Evolutionary conservation across 2,113 vertebrate genomes (phyloP).

Genomic region (Neogale vison): DNA sequence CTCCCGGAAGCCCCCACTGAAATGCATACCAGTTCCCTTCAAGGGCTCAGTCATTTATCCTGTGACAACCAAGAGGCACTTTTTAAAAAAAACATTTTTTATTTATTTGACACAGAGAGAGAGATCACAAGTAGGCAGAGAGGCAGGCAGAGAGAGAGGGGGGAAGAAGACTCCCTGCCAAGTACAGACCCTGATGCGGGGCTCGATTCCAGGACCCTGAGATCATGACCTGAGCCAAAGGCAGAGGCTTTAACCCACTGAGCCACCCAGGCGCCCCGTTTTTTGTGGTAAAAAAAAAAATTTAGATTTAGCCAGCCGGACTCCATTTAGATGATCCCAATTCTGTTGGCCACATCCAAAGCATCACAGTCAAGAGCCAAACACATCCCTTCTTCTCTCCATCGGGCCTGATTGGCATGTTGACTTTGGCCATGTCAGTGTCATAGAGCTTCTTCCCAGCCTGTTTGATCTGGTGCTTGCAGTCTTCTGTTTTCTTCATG

Average conservation of each 20-base stretch:
- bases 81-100: neutral
- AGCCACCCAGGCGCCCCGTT: too few species aligned
- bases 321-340: neutral
- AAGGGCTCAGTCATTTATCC: neutral
- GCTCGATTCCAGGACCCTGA: too few species aligned
- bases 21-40: constrained; percentile 28
- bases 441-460: neutral
- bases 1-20: constrained; percentile 41
- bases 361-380: neutral
- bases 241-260: too few species aligned
- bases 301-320: neutral
- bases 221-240: too few species aligned
- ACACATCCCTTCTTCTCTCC: neutral
- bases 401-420: neutral
- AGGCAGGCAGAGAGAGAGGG: too few species aligned
- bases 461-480: neutral
- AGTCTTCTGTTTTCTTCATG: neutral
- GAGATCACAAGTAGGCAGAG: too few species aligned
- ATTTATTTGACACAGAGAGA: too few species aligned
- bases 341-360: neutral
- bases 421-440: neutral
- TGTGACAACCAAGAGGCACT: neutral
- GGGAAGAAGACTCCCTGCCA: too few species aligned
- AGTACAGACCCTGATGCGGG: too few species aligned
- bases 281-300: neutral